Evolutionary conservation across 2,888 invertebrate genomes (phyloP), one percentile per base, ranked within the genome.

Genomic region (Cinara cedri): DNA sequence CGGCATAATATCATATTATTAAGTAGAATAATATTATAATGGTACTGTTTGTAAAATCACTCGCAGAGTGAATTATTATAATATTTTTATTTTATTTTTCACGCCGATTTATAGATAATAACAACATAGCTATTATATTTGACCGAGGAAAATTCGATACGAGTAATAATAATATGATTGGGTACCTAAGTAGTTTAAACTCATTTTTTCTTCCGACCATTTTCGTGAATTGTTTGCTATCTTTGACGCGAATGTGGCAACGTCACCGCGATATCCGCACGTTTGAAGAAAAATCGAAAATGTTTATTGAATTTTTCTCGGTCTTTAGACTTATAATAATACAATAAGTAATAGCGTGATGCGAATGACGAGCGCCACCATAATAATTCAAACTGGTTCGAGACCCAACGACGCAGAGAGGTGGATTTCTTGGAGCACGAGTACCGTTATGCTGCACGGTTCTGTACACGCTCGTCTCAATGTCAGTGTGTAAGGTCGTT

Each of bases 401-500:
- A 26, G 9, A 26, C 24, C 9, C 21, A n/a, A 9, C 26, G 13
- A 16, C n/a, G 26, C 19, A 57, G 57, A 68, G 76, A 44, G 68
- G 76, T 76, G 76, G 14, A 24, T 49, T n/a, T 46, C 24, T 66
- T 66, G 55, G 1, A n/a, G 3, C 4, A 26, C 3, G 46, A 14
- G 57, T 76, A 76, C 76, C 76, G 76, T 76, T 75, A 68, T 42
- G 24, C 14, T 46, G 21, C 26, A 6, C 26, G 63, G 44, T 75
- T 75, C 75, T 55, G 75, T 66, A 24, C 16, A 9, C 9, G 14
- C 49, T 68, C 76, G 49, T 76, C 68, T 76, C 66, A 55, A 76
- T 57, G 76, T 68, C 68, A 68, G 68, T 49, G 76, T 44, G 66
- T 68, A 57, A 76, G 76, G 76, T 76, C 76, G 76, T 76, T 76